Percentiles rank a stretch among this genome's conserved stretches.
These are phyloP conservation scores for Hemicrepidius hirtus DNA, from an alignment of 2,888 invertebrate genomes.

Conservation along the genomic window DNA sequence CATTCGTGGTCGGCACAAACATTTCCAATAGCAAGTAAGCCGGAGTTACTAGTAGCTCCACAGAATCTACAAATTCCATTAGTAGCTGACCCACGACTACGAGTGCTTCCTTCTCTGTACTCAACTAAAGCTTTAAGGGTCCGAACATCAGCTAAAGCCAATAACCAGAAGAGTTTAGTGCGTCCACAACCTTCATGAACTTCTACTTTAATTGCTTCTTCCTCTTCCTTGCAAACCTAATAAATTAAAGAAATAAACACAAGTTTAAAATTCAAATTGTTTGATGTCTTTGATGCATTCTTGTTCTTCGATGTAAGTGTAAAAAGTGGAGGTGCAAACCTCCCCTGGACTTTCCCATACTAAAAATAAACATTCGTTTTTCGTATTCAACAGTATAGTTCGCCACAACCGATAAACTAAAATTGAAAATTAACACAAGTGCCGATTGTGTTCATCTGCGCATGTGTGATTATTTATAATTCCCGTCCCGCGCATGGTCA, in stretches of 20 bases:
- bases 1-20: slow-evolving; percentile 96
- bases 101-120: slow-evolving; percentile 88
- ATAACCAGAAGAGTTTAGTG: slow-evolving; percentile 95
- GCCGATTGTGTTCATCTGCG: too few relatives aligned
- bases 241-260: too few relatives aligned
- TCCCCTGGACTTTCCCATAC: slow-evolving; percentile 94
- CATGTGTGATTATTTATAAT: too few relatives aligned
- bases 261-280: too few relatives aligned
- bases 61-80: slow-evolving; percentile 93
- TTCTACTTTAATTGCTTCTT: slow-evolving; percentile 96
- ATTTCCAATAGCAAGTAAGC: slow-evolving; percentile 92
- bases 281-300: slow-evolving; percentile 90
- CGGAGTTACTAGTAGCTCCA: slow-evolving; percentile 87
- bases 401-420: too few relatives aligned
- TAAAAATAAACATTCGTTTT: slow-evolving; percentile 94
- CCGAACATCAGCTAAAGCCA: slow-evolving; percentile 93
- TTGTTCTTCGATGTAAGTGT: slow-evolving; percentile 91
- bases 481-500: too few relatives aligned
- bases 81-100: slow-evolving; percentile 69
- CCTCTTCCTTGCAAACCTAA: slow-evolving; percentile 95
- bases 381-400: too few relatives aligned
- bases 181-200: slow-evolving; percentile 98
- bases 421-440: too few relatives aligned
- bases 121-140: slow-evolving; percentile 94
- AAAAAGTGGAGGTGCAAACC: slow-evolving; percentile 97